Conservation (phyloP, 2,113 vertebrate species). For the Circaetus cinerascens region DNA sequence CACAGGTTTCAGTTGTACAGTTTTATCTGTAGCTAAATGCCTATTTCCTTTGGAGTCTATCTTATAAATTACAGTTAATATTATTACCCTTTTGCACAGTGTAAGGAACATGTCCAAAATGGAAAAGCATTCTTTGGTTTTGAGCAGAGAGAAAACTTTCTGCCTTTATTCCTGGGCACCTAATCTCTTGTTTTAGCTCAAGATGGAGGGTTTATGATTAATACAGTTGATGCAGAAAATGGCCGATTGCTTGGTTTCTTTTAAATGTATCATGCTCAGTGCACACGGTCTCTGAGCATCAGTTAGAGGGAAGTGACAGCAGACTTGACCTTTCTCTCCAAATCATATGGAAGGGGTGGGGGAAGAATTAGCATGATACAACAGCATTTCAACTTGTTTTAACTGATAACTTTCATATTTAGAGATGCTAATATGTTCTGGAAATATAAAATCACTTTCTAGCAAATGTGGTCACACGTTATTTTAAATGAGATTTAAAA, state of each 20-base stretch:
- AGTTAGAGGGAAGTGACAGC: conserved; percentile 73
- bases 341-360: background rate
- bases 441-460: conserved; percentile 53
- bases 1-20: background rate
- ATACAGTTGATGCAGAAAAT: conserved; percentile 74
- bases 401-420: conserved; percentile 43
- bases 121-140: background rate
- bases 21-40: background rate
- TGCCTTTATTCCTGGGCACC: background rate
- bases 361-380: conserved; percentile 64
- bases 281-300: conserved; percentile 68
- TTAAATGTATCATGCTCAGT: conserved; percentile 66
- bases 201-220: conserved; percentile 74
- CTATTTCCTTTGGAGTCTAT: background rate
- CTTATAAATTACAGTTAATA: background rate
- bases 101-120: background rate
- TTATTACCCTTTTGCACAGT: background rate
- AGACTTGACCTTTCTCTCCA: conserved; percentile 75
- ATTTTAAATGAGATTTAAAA: conserved; percentile 25
- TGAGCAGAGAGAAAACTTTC: conserved; percentile 30
- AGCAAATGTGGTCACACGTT: background rate
- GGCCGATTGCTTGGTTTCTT: conserved; percentile 65
- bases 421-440: conserved; percentile 12
- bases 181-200: conserved; percentile 51
- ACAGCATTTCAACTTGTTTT: conserved; percentile 42